These are phyloP conservation scores for Hippopotamus amphibius DNA, from an alignment of 2,113 vertebrate species.

Conservation along the genomic window DNA sequence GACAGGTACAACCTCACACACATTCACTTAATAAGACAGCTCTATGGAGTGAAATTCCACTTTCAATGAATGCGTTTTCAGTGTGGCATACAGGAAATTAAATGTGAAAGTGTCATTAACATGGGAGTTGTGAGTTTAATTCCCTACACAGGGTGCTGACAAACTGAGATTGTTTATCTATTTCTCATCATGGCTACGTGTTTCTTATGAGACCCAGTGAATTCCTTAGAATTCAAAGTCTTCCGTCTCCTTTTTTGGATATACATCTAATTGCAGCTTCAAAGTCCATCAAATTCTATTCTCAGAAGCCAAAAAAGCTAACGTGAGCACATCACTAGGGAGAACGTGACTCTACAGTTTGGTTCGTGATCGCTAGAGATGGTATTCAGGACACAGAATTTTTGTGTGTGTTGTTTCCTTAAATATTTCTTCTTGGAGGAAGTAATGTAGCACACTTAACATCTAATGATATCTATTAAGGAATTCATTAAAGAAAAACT, in stretches of 20 bases:
- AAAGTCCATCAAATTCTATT: neutral
- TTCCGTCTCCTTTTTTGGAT: neutral
- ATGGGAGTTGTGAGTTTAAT: slow-evolving; percentile 56
- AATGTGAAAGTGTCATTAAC: slow-evolving; percentile 48
- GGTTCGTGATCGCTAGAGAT: neutral
- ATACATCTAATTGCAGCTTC: neutral
- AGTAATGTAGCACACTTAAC: slow-evolving; percentile 65
- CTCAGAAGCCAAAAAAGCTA: neutral
- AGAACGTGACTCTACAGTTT: neutral
- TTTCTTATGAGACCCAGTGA: neutral
- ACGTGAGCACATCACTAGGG: neutral
- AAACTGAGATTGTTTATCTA: slow-evolving; percentile 24
- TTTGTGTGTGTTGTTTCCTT: slow-evolving; percentile 32
- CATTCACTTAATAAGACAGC: slow-evolving; percentile 44
- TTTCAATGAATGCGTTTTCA: slow-evolving; percentile 46
- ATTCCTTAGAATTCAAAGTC: slow-evolving; percentile 19
- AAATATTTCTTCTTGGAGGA: slow-evolving; percentile 60
- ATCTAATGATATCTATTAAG: slow-evolving; percentile 74
- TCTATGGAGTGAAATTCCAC: slow-evolving; percentile 47
- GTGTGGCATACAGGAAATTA: slow-evolving; percentile 25
- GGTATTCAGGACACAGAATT: neutral
- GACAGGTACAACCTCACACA: slow-evolving; percentile 24
- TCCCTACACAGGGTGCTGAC: neutral
- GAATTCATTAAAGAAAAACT: slow-evolving; percentile 77
- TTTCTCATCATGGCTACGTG: slow-evolving; percentile 17